Base-by-base conservation (phyloP, 92 coral and sea anemone species). In the Umimayanthus chanpuru region DNA sequence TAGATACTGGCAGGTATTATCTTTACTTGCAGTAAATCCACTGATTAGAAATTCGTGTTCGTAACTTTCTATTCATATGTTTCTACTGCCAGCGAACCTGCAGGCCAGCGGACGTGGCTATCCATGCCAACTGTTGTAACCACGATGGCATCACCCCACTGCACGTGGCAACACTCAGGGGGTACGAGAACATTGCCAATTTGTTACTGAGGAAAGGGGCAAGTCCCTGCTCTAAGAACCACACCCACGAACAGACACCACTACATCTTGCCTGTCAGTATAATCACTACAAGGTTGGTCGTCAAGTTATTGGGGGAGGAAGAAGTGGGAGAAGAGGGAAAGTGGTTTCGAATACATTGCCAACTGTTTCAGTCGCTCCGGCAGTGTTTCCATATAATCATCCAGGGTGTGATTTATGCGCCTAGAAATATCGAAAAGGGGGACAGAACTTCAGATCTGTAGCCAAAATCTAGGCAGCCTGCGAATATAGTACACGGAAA, bases 191-290 rank as follows among this genome's bases (percentile, higher is more conserved):
- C 73, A 93, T 96, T 76, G 90, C 96, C 20, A 91, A 58, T 89
- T 87, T 95, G 40, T 71, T 96, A 38, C 90, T 96, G 56, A 90
- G 93, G 75, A 90, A 93, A 61, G 96, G 99, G 18, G 99, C 99
- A 14, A 88, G 84, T 79, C 83, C 98, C 41, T 92, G 89, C 85
- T 90, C 49, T 5, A 91, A 89, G 81, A 90, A 96, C 85, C 90
- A 88, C 77, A 92, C 85, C 55, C 91, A 92, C 74, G 93, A 89
- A 88, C 94, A 94, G 86, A 93, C 96, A 49, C 92, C 99, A 10
- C 80, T 96, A 43, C 99, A 96, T 81, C 88, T 96, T 75, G 96
- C 96, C 15, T 96, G 99, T 53, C 97, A 93, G 88, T 96, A 95
- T 75, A 94, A 95, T 85, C 98, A 95, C 71, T 91, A 94, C 65